Evolutionary conservation across 2,113 vertebrate species (phyloP).

Genomic region (Rallus limicola): DNA sequence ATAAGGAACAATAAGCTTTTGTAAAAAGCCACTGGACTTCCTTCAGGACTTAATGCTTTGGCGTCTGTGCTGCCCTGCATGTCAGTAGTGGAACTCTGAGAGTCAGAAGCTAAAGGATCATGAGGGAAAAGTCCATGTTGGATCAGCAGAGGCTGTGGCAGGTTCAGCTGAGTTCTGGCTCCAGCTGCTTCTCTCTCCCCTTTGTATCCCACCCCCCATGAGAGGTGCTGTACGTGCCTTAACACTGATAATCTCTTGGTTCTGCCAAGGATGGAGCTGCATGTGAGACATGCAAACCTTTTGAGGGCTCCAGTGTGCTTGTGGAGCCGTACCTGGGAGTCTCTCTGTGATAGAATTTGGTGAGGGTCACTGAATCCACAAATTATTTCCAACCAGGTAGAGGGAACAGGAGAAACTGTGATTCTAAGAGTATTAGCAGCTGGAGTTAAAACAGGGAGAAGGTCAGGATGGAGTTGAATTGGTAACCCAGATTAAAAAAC

Average conservation of each 20-base stretch:
- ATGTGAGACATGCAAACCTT: not conserved
- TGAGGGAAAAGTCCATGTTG: not conserved
- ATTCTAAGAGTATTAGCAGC: not conserved
- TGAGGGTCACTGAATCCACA: not conserved
- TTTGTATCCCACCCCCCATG: rapidly evolving
- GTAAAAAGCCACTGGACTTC: not conserved
- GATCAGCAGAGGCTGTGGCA: not conserved
- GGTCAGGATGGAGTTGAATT: not conserved
- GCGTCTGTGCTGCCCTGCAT: not conserved
- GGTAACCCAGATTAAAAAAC: not conserved
- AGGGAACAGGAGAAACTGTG: not conserved
- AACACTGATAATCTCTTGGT: not conserved
- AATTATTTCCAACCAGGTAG: not conserved
- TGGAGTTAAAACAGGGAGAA: not conserved
- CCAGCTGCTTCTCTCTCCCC: not conserved
- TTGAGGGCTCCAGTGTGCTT: not conserved
- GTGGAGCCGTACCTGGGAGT: not conserved
- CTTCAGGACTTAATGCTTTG: not conserved
- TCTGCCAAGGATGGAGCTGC: not conserved
- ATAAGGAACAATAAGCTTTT: not conserved
- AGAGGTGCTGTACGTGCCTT: not conserved
- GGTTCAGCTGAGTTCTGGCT: not conserved
- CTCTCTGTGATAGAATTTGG: not conserved
- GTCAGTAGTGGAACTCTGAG: not conserved
- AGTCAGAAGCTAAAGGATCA: not conserved